phyloP scores from a whole-genome alignment of 2,888 invertebrate genomes.

The Drosophila dives region DNA sequence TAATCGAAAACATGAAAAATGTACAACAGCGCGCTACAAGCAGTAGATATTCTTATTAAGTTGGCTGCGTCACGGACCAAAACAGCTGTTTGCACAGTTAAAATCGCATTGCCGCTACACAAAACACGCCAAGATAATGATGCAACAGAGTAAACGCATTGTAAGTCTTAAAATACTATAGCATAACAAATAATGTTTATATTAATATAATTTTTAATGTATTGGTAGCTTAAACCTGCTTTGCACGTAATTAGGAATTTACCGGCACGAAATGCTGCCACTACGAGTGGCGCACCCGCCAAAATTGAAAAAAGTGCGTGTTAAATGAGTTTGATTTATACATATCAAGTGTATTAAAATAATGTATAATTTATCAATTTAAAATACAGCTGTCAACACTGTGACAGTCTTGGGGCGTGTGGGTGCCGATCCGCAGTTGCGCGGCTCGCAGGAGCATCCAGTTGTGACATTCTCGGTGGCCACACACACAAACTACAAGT shows the following conservation, averaged over 20 bases:
- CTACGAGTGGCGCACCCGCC: slow-evolving; percentile 67
- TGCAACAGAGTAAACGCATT: slow-evolving; percentile 68
- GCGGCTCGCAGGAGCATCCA: slow-evolving; percentile 93
- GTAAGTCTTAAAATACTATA: slow-evolving; percentile 40
- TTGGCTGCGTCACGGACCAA: slow-evolving; percentile 19
- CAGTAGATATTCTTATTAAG: slow-evolving; percentile 1
- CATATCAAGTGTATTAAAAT: neutral
- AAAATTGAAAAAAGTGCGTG: slow-evolving; percentile 80
- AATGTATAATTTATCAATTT: neutral
- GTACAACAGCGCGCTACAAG: slow-evolving; percentile 23
- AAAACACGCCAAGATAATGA: slow-evolving; percentile 49
- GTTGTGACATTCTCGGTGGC: slow-evolving; percentile 95
- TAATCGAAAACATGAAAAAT: neutral
- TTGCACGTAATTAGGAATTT: slow-evolving; percentile 43
- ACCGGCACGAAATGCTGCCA: slow-evolving; percentile 60
- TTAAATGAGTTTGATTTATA: neutral
- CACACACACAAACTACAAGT: slow-evolving; percentile 93
- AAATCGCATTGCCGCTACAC: slow-evolving; percentile 35
- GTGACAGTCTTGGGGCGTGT: slow-evolving; percentile 94
- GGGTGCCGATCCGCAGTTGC: slow-evolving; percentile 94
- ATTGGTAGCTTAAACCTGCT: slow-evolving; percentile 54
- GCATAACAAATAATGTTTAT: neutral
- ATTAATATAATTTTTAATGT: neutral
- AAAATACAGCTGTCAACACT: slow-evolving; percentile 90
- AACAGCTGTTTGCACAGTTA: slow-evolving; percentile 42